These are phyloP conservation scores for Amphiprion clarkii DNA, from an alignment of 2,797 vertebrate genomes.

Conservation along the genomic window DNA sequence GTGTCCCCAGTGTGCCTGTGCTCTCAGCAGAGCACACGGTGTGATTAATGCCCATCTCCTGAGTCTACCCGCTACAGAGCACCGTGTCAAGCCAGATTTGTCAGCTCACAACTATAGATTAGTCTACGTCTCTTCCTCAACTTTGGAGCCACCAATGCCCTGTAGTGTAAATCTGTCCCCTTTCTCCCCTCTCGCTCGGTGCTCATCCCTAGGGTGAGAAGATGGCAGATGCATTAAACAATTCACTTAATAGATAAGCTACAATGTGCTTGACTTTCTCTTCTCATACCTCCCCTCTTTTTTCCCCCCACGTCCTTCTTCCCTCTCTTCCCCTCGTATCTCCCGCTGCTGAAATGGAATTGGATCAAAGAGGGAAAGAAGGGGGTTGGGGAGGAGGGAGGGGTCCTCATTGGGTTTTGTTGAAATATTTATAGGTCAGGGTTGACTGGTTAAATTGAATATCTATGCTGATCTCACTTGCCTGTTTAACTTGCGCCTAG, in stretches of 20 bases:
- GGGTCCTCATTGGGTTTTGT: constrained; percentile 97
- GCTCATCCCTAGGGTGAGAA: constrained; percentile 86
- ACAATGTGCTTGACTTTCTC: constrained; percentile 94
- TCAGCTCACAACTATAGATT: constrained; percentile 94
- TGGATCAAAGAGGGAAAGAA: constrained; percentile 92
- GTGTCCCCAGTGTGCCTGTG: constrained; percentile 85
- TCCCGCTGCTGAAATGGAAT: constrained; percentile 96
- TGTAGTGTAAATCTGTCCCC: constrained; percentile 91
- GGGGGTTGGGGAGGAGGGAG: constrained; percentile 63
- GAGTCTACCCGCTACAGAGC: constrained; percentile 88
- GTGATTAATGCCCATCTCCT: constrained; percentile 93
- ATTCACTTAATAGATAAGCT: constrained; percentile 97
- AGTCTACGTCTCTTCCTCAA: constrained; percentile 92
- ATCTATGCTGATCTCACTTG: constrained; percentile 99
- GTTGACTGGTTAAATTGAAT: constrained; percentile 99
- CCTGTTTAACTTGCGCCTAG: constrained; percentile 99
- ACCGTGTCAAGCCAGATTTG: constrained; percentile 92
- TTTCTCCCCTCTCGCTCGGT: constrained; percentile 61
- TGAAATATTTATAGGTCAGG: constrained; percentile 99
- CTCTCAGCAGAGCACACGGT: constrained; percentile 84
- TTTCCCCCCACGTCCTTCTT: constrained; percentile 52
- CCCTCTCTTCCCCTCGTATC: constrained; percentile 83
- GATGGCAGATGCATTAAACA: constrained; percentile 96
- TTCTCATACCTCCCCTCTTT: constrained; percentile 80
- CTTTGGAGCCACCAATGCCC: constrained; percentile 90